Percentiles rank a stretch among this genome's conserved stretches.
These are phyloP conservation scores for Trichoplusia ni DNA, from an alignment of 1,140 invertebrate species.

Conservation along the genomic window DNA sequence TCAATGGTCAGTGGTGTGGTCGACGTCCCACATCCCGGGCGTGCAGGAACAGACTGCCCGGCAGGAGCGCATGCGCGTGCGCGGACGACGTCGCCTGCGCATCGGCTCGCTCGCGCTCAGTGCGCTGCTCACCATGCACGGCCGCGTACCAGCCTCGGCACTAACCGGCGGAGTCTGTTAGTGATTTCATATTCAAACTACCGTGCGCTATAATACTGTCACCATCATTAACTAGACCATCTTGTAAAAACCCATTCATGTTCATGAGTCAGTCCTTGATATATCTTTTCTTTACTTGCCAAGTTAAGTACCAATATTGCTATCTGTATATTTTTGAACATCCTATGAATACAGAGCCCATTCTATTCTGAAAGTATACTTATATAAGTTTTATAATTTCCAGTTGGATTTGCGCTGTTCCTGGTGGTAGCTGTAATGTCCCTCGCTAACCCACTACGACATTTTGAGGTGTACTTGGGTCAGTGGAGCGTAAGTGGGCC, in stretches of 20 bases:
- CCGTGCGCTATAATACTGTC: too few relatives aligned
- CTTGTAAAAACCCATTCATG: too few relatives aligned
- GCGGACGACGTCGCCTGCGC: conserved; percentile 57
- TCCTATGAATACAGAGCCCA: too few relatives aligned
- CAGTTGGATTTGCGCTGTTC: conserved; percentile 66
- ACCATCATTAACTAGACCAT: too few relatives aligned
- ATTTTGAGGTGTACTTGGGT: conserved; percentile 75
- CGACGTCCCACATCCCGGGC: conserved; percentile 62
- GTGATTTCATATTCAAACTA: conserved; percentile 19
- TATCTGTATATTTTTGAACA: too few relatives aligned
- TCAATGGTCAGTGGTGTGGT: conserved; percentile 67
- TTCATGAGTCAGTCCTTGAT: too few relatives aligned
- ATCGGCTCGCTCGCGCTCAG: conserved; percentile 55
- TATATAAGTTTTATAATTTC: conserved; percentile 19
- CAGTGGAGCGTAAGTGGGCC: conserved; percentile 76
- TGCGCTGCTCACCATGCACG: conserved; percentile 64
- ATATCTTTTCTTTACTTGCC: too few relatives aligned
- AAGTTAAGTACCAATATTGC: too few relatives aligned
- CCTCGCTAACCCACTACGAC: conserved; percentile 66
- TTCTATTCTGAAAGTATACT: neutral
- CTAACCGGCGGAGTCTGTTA: conserved; percentile 65
- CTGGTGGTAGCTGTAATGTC: conserved; percentile 48
- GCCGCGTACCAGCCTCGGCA: conserved; percentile 54
- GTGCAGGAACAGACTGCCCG: conserved; percentile 63
- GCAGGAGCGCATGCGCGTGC: conserved; percentile 30